Evolutionary conservation across 2,797 vertebrate genomes (phyloP), one percentile per base, ranked within the genome.

Genomic region (Cynodonichthys magdalenae): DNA sequence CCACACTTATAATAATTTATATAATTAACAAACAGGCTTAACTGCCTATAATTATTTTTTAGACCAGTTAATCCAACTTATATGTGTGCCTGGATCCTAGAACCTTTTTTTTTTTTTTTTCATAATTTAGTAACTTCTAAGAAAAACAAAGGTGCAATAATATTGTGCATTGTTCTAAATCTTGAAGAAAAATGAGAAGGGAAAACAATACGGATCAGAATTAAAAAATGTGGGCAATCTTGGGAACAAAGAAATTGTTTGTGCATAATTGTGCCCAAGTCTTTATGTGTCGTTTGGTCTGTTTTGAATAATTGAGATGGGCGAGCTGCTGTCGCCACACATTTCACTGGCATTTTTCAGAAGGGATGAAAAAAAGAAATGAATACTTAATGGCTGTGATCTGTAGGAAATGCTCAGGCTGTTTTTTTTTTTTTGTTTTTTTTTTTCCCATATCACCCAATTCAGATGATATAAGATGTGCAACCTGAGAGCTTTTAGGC

Each of bases 231-330:
- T 63, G 67, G 66, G 59, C 11, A 42, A 56, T n/a, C 1, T 34
- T 1, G 31, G 80, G 71, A 69, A 78, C 85, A 90, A 88, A 87
- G 74, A 71, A 76, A 87, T 85, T 84, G 58, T 84, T 77, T 89
- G 78, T 89, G 83, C 79, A 88, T 90, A 84, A 89, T 87, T 62
- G 75, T 66, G 66, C 78, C 65, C 53, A 65, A 75, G 66, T 66
- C 53, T 66, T 80, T 44, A 24, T 58, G 73, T 82, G 73, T 79
- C 85, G 79, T 74, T 82, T 71, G 77, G 47, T 34, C 24, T 71
- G 71, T 77, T 87, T 76, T 88, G 83, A 89, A 90, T 87, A 83
- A 90, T 87, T 88, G 81, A 90, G 82, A 81, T 45, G 29, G 71
- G 57, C 27, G 58, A 82, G 72, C 74, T 75, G 77, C 75, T 80